A percentile compares a stretch with the other conserved stretches of the same genome.
These are phyloP conservation scores for Phthorimaea operculella DNA, from an alignment of 1,140 invertebrate species.

Conservation along the genomic window DNA sequence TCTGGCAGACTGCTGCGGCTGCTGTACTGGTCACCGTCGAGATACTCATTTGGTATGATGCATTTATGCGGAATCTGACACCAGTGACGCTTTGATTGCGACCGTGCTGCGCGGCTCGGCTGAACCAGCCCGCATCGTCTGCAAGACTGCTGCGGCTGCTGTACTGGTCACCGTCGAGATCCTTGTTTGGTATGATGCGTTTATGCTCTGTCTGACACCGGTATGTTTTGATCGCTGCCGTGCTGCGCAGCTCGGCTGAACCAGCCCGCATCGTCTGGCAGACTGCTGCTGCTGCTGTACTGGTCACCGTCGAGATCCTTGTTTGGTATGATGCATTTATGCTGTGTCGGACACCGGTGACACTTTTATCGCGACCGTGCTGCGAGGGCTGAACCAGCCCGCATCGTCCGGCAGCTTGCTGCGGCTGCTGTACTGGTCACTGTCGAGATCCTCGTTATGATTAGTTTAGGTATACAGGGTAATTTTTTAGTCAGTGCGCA, in stretches of 20 bases:
- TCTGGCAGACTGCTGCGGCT: conserved; percentile 32
- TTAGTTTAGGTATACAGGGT: no score
- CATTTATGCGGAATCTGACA: conserved; percentile 44
- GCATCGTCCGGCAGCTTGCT: conserved; percentile 27
- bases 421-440: conserved; percentile 43
- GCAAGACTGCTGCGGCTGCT: conserved; percentile 35
- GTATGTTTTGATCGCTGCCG: no score
- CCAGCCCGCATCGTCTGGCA: conserved; percentile 29
- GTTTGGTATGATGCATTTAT: conserved; percentile 34
- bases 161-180: conserved; percentile 51
- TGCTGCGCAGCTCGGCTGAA: conserved; percentile 17
- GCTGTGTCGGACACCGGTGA: no score
- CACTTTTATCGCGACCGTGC: no score
- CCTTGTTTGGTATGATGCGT: conserved; percentile 47
- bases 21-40: conserved; percentile 47
- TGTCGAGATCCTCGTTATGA: conserved; percentile 46
- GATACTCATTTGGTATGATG: conserved; percentile 50
- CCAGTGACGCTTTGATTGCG: conserved; percentile 43
- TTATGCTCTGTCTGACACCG: no score
- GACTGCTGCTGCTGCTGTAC: conserved; percentile 33
- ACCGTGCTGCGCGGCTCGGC: conserved; percentile 34
- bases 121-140: conserved; percentile 25
- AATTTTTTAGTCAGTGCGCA: no score
- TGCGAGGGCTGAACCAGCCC: conserved; percentile 28
- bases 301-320: conserved; percentile 50